Conservation (phyloP, 1,140 invertebrate genomes). For the Gonatopus flavifemur region DNA sequence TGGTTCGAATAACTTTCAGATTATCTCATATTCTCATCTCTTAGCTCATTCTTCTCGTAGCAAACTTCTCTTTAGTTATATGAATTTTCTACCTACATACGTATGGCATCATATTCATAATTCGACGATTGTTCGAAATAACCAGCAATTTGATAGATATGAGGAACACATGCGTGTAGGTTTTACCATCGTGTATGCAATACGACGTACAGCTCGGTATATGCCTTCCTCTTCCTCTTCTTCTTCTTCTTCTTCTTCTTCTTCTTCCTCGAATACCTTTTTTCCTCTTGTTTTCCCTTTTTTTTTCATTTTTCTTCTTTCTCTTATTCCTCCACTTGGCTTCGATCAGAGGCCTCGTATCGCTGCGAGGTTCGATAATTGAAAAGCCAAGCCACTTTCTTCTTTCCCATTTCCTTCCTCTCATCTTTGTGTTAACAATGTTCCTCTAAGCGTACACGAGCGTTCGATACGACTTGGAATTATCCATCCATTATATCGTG, state of each 20-base stretch:
- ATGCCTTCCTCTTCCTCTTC: background rate
- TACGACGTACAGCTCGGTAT: slow-evolving; percentile 17
- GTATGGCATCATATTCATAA: too few species aligned
- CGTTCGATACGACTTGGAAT: slow-evolving; percentile 10
- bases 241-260: background rate
- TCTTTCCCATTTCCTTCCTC: background rate
- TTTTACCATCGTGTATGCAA: slow-evolving; percentile 25
- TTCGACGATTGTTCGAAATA: too few species aligned
- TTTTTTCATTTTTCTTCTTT: background rate
- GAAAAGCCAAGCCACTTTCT: slow-evolving; percentile 34
- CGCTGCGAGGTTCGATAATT: slow-evolving; percentile 38
- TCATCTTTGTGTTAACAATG: background rate
- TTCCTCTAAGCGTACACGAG: slow-evolving; percentile 13
- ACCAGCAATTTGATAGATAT: slow-evolving; percentile 23
- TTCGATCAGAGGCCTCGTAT: slow-evolving; percentile 24
- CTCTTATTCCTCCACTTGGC: slow-evolving; percentile 10
- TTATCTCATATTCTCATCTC: too few species aligned
- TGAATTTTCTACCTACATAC: too few species aligned
- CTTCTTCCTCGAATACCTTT: slow-evolving; percentile 5
- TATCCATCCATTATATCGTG: slow-evolving; percentile 15
- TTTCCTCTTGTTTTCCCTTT: background rate
- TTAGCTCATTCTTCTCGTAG: too few species aligned
- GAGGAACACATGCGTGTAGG: slow-evolving; percentile 28
- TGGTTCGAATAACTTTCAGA: too few species aligned
- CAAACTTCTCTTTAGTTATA: too few species aligned